Evolutionary conservation across 2,888 invertebrate genomes (phyloP).

Genomic region (Sclerodermus sp.): DNA sequence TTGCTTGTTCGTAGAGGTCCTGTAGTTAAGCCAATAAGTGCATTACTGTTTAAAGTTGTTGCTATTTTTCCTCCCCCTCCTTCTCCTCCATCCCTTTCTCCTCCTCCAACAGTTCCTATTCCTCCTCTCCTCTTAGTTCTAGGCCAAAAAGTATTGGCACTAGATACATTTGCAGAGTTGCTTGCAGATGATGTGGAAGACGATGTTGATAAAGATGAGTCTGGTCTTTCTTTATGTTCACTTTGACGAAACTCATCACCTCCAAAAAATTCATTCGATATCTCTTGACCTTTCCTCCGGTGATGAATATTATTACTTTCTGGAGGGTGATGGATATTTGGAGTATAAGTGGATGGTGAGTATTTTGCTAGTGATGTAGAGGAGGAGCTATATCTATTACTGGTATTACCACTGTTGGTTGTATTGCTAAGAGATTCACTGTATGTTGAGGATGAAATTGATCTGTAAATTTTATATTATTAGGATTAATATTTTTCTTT

Average conservation of each 20-base stretch:
- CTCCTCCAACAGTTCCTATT: too few species aligned
- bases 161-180: too few species aligned
- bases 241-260: conserved; percentile 31
- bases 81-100: too few species aligned
- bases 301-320: too few species aligned
- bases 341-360: conserved; percentile 74
- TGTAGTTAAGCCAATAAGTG: too few species aligned
- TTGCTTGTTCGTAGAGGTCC: too few species aligned
- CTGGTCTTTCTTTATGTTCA: conserved; percentile 27
- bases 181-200: conserved; percentile 24
- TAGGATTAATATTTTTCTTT: too few species aligned
- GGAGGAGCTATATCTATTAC: conserved; percentile 22
- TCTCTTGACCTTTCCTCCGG: conserved; percentile 10
- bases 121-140: conserved; percentile 27
- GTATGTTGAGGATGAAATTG: conserved; percentile 47
- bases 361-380: conserved; percentile 69
- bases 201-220: conserved; percentile 31
- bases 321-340: conserved; percentile 38
- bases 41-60: too few species aligned
- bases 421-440: conserved; percentile 21
- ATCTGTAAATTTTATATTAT: conserved; percentile 31
- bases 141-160: conserved; percentile 28
- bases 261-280: conserved; percentile 34
- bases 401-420: conserved; percentile 16
- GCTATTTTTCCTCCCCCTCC: too few species aligned